These are phyloP conservation scores for Celastrina argiolus DNA, from an alignment of 2,888 invertebrate genomes.

Conservation along the genomic window DNA sequence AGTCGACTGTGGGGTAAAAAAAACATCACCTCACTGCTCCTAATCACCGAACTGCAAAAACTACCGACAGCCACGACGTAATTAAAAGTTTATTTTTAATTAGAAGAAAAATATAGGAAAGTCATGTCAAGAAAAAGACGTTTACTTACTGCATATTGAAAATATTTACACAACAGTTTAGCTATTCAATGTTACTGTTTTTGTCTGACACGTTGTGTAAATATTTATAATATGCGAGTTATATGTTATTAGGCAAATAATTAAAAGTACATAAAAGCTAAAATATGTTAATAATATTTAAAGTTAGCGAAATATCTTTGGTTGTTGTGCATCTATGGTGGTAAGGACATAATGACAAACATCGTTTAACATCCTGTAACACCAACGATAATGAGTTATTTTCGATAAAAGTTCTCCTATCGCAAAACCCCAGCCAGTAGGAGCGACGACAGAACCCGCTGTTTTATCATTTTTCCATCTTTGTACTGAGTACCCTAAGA, in stretches of 20 bases:
- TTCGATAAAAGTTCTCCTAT: neutral
- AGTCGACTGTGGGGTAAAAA: neutral
- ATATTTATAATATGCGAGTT: too few species aligned
- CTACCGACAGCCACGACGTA: neutral
- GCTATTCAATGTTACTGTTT: too few species aligned
- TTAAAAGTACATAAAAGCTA: too few species aligned
- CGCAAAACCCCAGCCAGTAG: neutral
- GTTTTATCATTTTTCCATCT: too few species aligned
- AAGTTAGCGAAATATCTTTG: neutral
- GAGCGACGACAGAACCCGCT: too few species aligned
- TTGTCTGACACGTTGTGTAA: too few species aligned
- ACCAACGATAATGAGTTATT: neutral
- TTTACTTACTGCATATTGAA: neutral
- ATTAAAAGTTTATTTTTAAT: neutral
- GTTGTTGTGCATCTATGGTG: neutral
- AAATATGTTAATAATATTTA: neutral
- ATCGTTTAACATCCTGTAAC: neutral
- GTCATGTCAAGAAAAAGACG: neutral
- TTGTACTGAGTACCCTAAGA: too few species aligned
- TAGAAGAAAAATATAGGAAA: neutral
- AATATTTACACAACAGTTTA: too few species aligned
- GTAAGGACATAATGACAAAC: neutral
- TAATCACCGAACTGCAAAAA: neutral
- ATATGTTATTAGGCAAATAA: too few species aligned
- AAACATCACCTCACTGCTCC: neutral